Base-by-base conservation (phyloP, 2,888 invertebrate species). In the Torymus texanus region DNA sequence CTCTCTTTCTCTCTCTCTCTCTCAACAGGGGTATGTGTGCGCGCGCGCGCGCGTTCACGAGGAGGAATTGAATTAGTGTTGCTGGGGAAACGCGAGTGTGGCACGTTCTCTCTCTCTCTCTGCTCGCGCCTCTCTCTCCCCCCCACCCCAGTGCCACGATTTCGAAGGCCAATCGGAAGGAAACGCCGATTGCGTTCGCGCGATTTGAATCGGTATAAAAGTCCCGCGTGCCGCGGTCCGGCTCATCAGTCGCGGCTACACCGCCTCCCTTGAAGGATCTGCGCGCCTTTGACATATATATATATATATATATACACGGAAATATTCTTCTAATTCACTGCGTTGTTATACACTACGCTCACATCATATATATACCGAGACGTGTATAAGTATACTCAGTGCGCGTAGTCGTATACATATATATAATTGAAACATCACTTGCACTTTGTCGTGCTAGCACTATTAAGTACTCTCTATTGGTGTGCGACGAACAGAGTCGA, bases 131-230 rank as follows among this genome's bases (percentile, higher is more conserved):
- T 53, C 61, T 24, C 75, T 62, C 50, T 66, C 68, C 29, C 75
- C 71, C 75, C 62, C 51, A 62, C 75, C 59, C 59, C 18, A 67
- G 67, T 53, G 61, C 58, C 56, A 61, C 51, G 56, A 68, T 83
- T 81, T 81, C 83, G 82, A 82, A 83, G 85, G 84, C 90, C 89
- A 90, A 90, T 89, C 87, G 84, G 84, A 83, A 83, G 84, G 83
- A 85, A 87, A 86, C 86, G 86, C 85, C 87, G 85, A 72, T 87
- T 87, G 88, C 41, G 41, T 41, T 86, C 85, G 86, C 87, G 41
- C 41, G 5, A 88, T 88, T 89, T 88, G 88, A 88, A 88, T 87
- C 41, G 41, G 88, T 90, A 90, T 90, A 90, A 90, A 90, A 87
- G 87, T 86, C 86, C 87, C 85, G 82, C 41, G 71, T 81, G 77